Base-by-base conservation (phyloP, 2,113 vertebrate species). In the Anseranas semipalmata region DNA sequence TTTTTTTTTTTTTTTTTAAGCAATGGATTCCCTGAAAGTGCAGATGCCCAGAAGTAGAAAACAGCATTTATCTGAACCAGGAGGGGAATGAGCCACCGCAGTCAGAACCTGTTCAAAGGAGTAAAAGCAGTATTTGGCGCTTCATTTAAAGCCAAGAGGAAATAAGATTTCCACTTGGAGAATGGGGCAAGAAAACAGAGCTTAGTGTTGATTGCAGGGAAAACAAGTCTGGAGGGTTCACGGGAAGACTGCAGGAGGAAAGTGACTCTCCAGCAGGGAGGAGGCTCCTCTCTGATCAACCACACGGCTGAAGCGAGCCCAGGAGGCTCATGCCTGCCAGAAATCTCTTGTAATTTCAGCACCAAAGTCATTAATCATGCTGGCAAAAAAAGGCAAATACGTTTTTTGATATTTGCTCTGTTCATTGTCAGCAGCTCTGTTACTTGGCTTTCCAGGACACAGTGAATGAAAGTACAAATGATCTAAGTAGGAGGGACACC, bases 271-370 rank as follows among this genome's bases (percentile, higher is more conserved):
- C 32, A 48, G 45, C 28, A 67, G 21, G 14, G 27, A 72, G 25
- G 13, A 63, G 32, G 52, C 27, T 95, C 45, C 50, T 56, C 41
- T 79, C 43, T 45, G 21, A 78, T 48, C 39, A 60, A 8, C 45
- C 0, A 0, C 11, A 15, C 1, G 3, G 33, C 73, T 56, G 58
- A 73, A 66, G 35, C 0, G 3, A 85, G 66, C 37, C 37, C 39
- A 39, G 56, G 32, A 37, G 30, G 28, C 33, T 58, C 1, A 4
- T 39, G 43, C 37, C 53, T 86, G 35, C n/a, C 33, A 55, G 71
- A 72, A 16, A 39, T 39, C 41, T 43, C 79, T 56, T 59, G 37
- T 56, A 28, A 65, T 62, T 91, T 62, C 53, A 65, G 39, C 37
- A 68, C 33, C 17, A 35, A 86, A 59, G 35, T 46, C 35, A 74